A percentile compares a stretch with the other conserved stretches of the same genome.
Evolutionary conservation across 30 jellyfish, hydroid and myxozoan species (phyloP).

Genomic region (Mastigias papua): DNA sequence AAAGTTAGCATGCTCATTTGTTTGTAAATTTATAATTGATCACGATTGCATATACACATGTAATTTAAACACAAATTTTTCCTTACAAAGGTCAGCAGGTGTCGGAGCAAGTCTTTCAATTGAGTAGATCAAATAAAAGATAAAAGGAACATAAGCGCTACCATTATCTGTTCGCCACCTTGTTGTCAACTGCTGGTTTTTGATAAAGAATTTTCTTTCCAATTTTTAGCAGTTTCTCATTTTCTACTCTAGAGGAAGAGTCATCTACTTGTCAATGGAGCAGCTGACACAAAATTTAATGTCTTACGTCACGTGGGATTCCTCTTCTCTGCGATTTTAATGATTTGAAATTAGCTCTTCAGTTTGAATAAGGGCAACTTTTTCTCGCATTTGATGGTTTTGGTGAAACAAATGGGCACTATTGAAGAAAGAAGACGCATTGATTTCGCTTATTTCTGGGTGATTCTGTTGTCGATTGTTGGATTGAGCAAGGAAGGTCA

Average conservation of each 20-base stretch:
- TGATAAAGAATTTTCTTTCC: too few species aligned
- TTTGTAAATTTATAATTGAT: too few species aligned
- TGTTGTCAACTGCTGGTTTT: neutral
- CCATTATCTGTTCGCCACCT: neutral
- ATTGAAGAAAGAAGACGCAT: neutral
- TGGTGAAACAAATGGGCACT: neutral
- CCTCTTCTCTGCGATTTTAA: too few species aligned
- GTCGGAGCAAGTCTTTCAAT: neutral
- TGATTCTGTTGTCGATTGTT: neutral
- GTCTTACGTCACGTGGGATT: too few species aligned
- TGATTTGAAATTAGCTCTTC: neutral
- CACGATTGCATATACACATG: neutral
- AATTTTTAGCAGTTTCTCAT: too few species aligned
- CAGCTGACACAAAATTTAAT: too few species aligned
- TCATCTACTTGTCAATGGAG: too few species aligned
- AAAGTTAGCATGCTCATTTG: neutral
- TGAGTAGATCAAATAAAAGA: neutral
- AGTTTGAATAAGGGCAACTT: neutral
- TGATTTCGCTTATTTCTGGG: neutral
- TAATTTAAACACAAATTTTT: neutral
- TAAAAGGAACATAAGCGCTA: neutral
- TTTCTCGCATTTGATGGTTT: neutral
- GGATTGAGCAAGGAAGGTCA: neutral
- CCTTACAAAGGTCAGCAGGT: neutral
- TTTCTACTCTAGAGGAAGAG: too few species aligned